Evolutionary conservation across 2,797 vertebrate species (phyloP).

Genomic region (Epinephelus awoara): DNA sequence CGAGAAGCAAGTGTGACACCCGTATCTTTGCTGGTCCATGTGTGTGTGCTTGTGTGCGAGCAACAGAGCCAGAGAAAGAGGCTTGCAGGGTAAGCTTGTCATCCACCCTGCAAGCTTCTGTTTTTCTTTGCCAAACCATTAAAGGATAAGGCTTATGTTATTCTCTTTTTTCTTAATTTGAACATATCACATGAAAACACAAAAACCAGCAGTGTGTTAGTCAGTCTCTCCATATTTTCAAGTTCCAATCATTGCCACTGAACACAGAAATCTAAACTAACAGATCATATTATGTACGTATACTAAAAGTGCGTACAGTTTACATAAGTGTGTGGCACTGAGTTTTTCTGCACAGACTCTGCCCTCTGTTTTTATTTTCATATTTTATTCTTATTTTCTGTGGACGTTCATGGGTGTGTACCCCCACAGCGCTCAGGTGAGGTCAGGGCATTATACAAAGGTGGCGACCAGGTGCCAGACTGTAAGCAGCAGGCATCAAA

Average conservation of each 20-base stretch:
- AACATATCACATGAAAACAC: neutral
- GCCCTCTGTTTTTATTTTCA: too few relatives aligned
- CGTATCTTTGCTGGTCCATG: conserved; percentile 45
- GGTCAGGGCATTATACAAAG: too few relatives aligned
- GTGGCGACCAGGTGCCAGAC: too few relatives aligned
- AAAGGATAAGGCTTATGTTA: conserved; percentile 15
- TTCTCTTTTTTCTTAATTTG: conserved; percentile 8
- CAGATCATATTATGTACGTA: too few relatives aligned
- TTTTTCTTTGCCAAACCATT: conserved; percentile 42
- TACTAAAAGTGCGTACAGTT: too few relatives aligned
- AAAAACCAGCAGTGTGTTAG: neutral
- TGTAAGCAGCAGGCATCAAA: too few relatives aligned
- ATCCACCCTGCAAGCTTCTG: conserved; percentile 20
- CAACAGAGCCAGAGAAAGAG: conserved; percentile 11
- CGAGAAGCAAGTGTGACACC: conserved; percentile 63
- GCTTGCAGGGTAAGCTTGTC: conserved; percentile 17
- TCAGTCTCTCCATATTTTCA: neutral
- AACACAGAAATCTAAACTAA: neutral
- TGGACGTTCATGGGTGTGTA: too few relatives aligned
- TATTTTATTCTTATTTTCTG: too few relatives aligned
- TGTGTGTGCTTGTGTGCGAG: conserved; percentile 26
- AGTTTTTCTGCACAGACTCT: too few relatives aligned
- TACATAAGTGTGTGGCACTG: too few relatives aligned
- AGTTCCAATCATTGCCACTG: neutral
- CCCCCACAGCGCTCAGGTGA: too few relatives aligned